Evolutionary conservation across 2,888 invertebrate genomes (phyloP), one percentile per base, ranked within the genome.

Genomic region (Tromatobia lineatoria): DNA sequence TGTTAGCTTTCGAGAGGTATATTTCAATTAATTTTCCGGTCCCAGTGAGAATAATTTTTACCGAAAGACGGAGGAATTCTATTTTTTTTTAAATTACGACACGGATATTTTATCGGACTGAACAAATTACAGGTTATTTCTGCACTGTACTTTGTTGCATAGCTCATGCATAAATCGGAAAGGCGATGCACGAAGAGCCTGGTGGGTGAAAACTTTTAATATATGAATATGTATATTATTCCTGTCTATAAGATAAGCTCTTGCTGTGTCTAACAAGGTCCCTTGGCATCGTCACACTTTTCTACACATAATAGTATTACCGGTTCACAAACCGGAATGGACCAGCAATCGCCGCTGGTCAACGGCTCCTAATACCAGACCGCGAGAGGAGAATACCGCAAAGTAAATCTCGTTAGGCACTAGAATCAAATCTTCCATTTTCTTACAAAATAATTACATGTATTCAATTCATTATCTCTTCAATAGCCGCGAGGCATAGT

Each of bases 251-350:
- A 10, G 29, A 45, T 52, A 45, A 73, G 71, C 45, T 52, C 29
- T 71, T 42, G 57, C 45, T 71, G 38, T 45, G 23, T 1, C 18
- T 11, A 29, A 47, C 45, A 42, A 59, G 42, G 73, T 54, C 38
- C 77, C 87, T 90, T 87, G 89, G 88, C 90, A 88, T 89, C 88
- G 88, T 90, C 88, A 86, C 89, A 89, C 59, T 29, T 79, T 64
- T 73, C 50, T 47, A 34, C 10, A 77, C 61, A 90, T 88, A 86
- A 76, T 71, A 80, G 75, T 47, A 47, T 50, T 64, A 88, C 88
- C 88, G 73, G 64, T 87, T 88, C 87, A 87, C 89, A 89, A 90
- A 88, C 87, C 82, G 88, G 89, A 90, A 90, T 90, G 89, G 88
- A 88, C 82, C 82, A 50, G 38, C 59, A 18, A 2, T 66, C 20